These are phyloP conservation scores for Oscheius sp. DNA, from an alignment of 2,888 invertebrate species.

Conservation along the genomic window DNA sequence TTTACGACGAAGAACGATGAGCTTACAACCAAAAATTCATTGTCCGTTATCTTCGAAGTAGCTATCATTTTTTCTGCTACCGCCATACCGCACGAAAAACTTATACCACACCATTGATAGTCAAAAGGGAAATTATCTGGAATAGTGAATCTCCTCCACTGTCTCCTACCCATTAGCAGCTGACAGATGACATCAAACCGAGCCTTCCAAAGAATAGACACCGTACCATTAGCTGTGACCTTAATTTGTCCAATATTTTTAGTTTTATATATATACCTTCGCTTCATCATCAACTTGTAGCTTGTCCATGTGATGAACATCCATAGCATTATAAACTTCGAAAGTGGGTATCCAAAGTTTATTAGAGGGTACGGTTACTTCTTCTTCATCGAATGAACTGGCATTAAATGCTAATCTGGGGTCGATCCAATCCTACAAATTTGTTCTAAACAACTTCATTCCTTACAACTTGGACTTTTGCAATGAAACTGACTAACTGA, in stretches of 20 bases:
- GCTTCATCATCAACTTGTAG: not conserved
- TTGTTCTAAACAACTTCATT: not conserved
- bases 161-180: not conserved
- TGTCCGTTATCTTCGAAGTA: not conserved
- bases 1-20: not conserved
- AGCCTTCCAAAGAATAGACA: not conserved
- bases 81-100: not conserved
- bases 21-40: not conserved
- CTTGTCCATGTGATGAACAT: not conserved
- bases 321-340: not conserved
- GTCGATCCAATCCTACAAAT: not conserved
- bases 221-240: not conserved
- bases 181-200: not conserved
- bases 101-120: not conserved
- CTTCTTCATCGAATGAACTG: not conserved
- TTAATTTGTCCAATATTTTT: not conserved
- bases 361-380: not conserved
- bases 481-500: slow-evolving; percentile 16
- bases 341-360: slow-evolving; percentile 2
- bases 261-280: not conserved
- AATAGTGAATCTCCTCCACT: not conserved
- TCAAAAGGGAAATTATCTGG: not conserved
- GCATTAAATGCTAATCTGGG: not conserved
- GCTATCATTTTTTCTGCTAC: not conserved
- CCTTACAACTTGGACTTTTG: slow-evolving; percentile 9